Evolutionary conservation across 2,797 vertebrate genomes (phyloP).

Genomic region (Acomys russatus): DNA sequence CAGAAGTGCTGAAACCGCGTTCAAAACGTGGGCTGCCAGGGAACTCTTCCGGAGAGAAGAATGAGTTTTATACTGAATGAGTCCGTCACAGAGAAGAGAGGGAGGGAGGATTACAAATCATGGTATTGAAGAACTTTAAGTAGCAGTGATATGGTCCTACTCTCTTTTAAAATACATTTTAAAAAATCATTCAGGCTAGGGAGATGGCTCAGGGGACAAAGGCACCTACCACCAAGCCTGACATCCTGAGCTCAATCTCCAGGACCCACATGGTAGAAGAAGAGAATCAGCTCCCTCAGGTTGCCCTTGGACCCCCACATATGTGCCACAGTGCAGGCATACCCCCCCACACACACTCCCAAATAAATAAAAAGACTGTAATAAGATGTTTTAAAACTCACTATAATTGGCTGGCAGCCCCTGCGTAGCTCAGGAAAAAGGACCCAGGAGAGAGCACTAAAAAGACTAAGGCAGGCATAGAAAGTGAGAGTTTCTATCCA

Average conservation of each 20-base stretch:
- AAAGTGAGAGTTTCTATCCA: background rate
- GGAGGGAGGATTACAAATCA: background rate
- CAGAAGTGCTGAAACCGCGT: conserved; percentile 51
- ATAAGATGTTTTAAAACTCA: background rate
- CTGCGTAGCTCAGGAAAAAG: background rate
- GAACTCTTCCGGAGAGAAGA: background rate
- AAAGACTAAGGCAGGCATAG: background rate
- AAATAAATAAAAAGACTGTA: background rate
- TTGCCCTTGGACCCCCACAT: background rate
- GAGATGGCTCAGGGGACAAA: background rate
- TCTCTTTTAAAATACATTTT: background rate
- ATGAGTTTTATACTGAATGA: background rate
- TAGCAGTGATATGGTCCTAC: background rate
- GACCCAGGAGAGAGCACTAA: background rate
- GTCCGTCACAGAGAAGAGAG: background rate
- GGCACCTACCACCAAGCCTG: background rate
- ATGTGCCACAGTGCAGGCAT: background rate
- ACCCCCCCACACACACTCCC: background rate
- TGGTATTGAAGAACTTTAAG: conserved; percentile 58
- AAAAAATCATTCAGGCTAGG: background rate
- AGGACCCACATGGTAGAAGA: background rate
- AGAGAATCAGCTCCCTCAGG: background rate
- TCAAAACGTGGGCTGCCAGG: background rate
- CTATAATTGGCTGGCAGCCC: background rate
- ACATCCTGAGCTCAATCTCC: background rate